Conservation (phyloP, 2,797 vertebrate genomes). For the Peromyscus eremicus region DNA sequence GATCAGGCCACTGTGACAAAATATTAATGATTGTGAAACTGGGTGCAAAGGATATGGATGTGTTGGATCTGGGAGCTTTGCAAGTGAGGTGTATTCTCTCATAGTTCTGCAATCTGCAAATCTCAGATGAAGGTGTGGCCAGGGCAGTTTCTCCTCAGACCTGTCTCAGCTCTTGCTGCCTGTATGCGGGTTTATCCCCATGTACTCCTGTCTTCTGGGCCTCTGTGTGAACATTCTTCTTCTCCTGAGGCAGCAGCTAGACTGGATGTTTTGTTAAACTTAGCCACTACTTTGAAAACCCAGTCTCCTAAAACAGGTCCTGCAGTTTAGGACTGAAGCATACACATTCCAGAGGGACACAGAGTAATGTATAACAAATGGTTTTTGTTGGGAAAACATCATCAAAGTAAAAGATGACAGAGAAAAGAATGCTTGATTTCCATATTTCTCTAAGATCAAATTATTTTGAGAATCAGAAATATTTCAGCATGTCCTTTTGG, state of each 20-base stretch:
- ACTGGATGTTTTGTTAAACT: background rate
- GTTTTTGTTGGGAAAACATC: background rate
- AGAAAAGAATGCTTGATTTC: background rate
- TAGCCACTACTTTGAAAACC: background rate
- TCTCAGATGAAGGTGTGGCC: background rate
- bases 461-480: slow-evolving; percentile 47
- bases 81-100: background rate
- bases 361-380: background rate
- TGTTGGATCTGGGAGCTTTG: background rate
- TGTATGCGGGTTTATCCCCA: rapidly evolving
- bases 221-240: background rate
- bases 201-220: rapidly evolving
- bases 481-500: background rate
- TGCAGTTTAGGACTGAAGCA: background rate
- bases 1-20: background rate
- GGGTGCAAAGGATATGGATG: rapidly evolving
- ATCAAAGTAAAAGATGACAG: slow-evolving; percentile 2
- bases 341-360: background rate
- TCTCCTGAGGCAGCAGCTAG: background rate
- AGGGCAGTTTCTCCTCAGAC: background rate
- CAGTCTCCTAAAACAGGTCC: background rate
- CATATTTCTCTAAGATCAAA: slow-evolving; percentile 4
- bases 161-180: no score
- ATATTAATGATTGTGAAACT: background rate
- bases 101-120: background rate